Percentiles rank a stretch among this genome's conserved stretches.
phyloP scores from a whole-genome alignment of 2,888 invertebrate genomes.

The Pyrocoelia pectoralis region DNA sequence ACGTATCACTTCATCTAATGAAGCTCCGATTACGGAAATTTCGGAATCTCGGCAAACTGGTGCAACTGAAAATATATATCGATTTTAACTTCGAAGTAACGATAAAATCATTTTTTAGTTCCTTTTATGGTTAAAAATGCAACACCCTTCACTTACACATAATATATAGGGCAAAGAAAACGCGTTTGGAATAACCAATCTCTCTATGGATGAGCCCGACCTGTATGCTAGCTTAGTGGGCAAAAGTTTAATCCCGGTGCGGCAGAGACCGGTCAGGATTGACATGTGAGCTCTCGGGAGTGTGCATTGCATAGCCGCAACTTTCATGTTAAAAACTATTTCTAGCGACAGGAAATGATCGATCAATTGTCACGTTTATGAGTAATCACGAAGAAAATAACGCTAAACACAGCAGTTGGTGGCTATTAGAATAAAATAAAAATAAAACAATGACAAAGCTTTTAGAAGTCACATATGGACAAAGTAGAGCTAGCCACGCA shows the following conservation, averaged over 20 bases:
- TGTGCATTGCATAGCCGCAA: slow-evolving; percentile 38
- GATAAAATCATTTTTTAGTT: background rate
- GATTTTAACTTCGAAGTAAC: background rate
- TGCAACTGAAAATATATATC: slow-evolving; percentile 68
- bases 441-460: slow-evolving; percentile 29
- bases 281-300: slow-evolving; percentile 44
- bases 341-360: too few species aligned
- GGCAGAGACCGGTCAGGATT: slow-evolving; percentile 41
- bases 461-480: slow-evolving; percentile 36
- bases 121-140: background rate
- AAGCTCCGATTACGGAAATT: slow-evolving; percentile 83
- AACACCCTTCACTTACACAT: slow-evolving; percentile 5
- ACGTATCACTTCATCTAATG: slow-evolving; percentile 81
- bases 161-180: slow-evolving; percentile 43
- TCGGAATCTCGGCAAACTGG: slow-evolving; percentile 80
- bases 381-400: background rate
- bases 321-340: slow-evolving; percentile 4
- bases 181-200: slow-evolving; percentile 50
- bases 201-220: slow-evolving; percentile 46
- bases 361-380: too few species aligned
- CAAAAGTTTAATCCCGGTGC: slow-evolving; percentile 51
- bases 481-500: slow-evolving; percentile 27
- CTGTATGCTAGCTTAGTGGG: slow-evolving; percentile 48
- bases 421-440: slow-evolving; percentile 9
- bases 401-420: background rate